These are phyloP conservation scores for Abrostola triplasia DNA, from an alignment of 2,888 invertebrate species.

Conservation along the genomic window DNA sequence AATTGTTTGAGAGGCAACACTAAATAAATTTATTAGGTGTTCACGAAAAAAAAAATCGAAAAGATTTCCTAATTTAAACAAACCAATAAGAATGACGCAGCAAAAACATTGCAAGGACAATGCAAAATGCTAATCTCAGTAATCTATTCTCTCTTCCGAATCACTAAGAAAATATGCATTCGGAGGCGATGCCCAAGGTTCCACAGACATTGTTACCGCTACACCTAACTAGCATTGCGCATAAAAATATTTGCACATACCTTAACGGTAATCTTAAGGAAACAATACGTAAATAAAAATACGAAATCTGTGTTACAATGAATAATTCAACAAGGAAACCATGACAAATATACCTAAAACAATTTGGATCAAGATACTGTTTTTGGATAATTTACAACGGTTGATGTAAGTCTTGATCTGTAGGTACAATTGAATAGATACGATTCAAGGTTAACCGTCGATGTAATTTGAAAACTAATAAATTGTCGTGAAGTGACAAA, in stretches of 20 bases:
- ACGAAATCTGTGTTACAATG: slow-evolving; percentile 52
- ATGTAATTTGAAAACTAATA: slow-evolving; percentile 23
- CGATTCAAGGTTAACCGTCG: slow-evolving; percentile 31
- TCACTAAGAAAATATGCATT: slow-evolving; percentile 37
- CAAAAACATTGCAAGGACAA: slow-evolving; percentile 35
- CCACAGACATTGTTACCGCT: slow-evolving; percentile 39
- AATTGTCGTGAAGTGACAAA: slow-evolving; percentile 12
- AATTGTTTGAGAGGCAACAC: slow-evolving; percentile 7
- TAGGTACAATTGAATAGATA: slow-evolving; percentile 34
- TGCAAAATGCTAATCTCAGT: slow-evolving; percentile 35
- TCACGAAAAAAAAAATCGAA: slow-evolving; percentile 17
- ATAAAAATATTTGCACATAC: slow-evolving; percentile 22
- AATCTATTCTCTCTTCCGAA: slow-evolving; percentile 35
- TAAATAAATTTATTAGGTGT: too few relatives aligned
- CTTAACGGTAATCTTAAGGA: slow-evolving; percentile 49
- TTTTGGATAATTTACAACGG: slow-evolving; percentile 42
- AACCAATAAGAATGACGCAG: slow-evolving; percentile 39
- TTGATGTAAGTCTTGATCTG: slow-evolving; percentile 40
- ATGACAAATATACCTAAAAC: slow-evolving; percentile 21
- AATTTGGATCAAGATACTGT: slow-evolving; percentile 55
- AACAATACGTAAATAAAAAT: slow-evolving; percentile 42
- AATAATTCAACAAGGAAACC: slow-evolving; percentile 60
- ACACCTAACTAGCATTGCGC: slow-evolving; percentile 11
- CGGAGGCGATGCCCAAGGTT: slow-evolving; percentile 48
- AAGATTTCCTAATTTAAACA: slow-evolving; percentile 34